These are phyloP conservation scores for Sinonovacula constricta DNA, from an alignment of 1,140 invertebrate species.

Conservation along the genomic window DNA sequence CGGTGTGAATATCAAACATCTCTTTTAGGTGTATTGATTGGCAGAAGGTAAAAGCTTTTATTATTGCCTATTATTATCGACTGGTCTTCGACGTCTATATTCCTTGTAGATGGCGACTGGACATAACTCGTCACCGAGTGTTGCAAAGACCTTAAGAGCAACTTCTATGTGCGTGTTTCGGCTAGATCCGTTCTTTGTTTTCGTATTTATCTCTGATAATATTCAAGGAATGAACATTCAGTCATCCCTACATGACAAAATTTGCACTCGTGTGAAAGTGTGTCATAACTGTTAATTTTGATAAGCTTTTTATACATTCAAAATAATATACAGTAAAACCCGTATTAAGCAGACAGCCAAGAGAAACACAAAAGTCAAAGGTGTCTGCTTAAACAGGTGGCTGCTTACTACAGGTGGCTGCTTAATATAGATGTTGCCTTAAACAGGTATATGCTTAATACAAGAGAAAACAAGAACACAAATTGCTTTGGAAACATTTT, in stretches of 20 bases:
- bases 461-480: constrained; percentile 19
- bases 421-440: no score
- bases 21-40: background rate
- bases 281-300: constrained; percentile 7
- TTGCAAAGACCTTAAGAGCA: constrained; percentile 13
- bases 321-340: constrained; percentile 19
- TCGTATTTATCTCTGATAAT: constrained; percentile 37
- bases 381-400: no score
- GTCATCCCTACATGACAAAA: background rate
- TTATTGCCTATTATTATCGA: constrained; percentile 10
- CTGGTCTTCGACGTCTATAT: constrained; percentile 20
- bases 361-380: constrained; percentile 11
- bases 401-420: no score
- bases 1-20: constrained; percentile 37
- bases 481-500: constrained; percentile 11
- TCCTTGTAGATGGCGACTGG: constrained; percentile 33
- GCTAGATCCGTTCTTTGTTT: constrained; percentile 30
- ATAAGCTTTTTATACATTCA: constrained; percentile 27
- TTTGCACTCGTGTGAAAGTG: no score
- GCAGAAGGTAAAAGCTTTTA: constrained; percentile 25
- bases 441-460: no score
- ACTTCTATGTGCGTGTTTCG: background rate
- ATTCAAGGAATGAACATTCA: constrained; percentile 3
- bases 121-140: constrained; percentile 12
- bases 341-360: no score